Base-by-base conservation (phyloP, 1,140 invertebrate genomes). In the Hypothenemus hampei region DNA sequence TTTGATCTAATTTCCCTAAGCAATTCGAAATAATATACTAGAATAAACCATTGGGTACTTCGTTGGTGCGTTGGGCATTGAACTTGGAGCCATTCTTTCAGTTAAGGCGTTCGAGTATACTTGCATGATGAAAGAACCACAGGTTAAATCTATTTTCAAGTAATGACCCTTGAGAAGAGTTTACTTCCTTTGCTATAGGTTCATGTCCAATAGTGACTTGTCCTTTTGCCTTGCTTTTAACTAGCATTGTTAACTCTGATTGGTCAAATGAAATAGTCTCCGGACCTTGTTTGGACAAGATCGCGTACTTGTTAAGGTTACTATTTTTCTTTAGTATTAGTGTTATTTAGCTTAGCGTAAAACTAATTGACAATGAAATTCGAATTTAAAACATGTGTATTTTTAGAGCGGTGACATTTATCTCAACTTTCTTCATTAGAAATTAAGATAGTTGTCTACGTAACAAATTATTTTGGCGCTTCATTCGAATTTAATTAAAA, bases 11-110 rank as follows among this genome's bases (percentile, higher is more conserved):
- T 46, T 46, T 48, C 35, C 29, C 33, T 48, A 48, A 36, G 46
- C 20, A 48, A 4, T 36, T 22, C 33, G 19, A 48, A 48, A 48
- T 45, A 45, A 36, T 2, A 15, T 48, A 48, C 46, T 48, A 10
- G 46, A 7, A 24, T 16, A 29, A 20, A 40, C 4, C 48, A 35
- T 43, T 19, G 40, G 24, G 40, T 33, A 36, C 24, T 36, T 43
- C 20, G 18, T 46, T 26, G 31, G n/a, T n/a, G n/a, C 45, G 29
- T 33, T 55, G 52, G 52, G 41, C 52, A 55, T 55, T 55, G 52
- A 55, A 55, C 52, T 39, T 47, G 33, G 11, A 13, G 6, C 46
- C 3, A n/a, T 49, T 45, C 43, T 45, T 45, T 24, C 10, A 24
- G 43, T 21, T 15, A 37, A n/a, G n/a, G n/a, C 2, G 35, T 8